Percentiles rank a stretch among this genome's conserved stretches.
Conservation (phyloP, 2,797 vertebrate genomes). For the Gallinago nigripennis region DNA sequence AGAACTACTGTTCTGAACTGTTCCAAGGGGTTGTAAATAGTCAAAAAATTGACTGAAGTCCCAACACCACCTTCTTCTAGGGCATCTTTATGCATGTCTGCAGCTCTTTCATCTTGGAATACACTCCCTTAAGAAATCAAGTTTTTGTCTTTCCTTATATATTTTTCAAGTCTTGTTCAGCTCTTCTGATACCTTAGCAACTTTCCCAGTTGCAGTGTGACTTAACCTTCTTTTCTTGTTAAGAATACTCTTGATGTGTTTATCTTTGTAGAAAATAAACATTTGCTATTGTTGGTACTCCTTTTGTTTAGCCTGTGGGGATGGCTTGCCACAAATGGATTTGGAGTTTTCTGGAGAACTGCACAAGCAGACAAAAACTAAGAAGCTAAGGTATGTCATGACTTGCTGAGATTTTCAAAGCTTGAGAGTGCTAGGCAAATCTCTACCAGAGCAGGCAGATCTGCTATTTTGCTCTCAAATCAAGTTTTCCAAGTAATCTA, state of each 20-base stretch:
- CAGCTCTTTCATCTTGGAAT: not conserved
- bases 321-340: not conserved
- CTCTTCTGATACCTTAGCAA: not conserved
- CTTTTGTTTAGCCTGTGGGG: not conserved
- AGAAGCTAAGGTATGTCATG: constrained; percentile 82
- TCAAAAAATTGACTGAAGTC: not conserved
- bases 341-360: constrained; percentile 68
- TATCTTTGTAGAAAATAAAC: not conserved
- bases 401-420: not conserved
- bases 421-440: not conserved
- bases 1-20: not conserved
- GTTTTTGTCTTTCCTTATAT: not conserved
- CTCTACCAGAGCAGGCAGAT: not conserved
- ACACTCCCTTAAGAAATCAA: not conserved
- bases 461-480: not conserved
- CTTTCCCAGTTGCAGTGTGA: not conserved
- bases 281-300: not conserved
- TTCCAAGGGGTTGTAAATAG: not conserved
- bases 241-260: not conserved
- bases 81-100: not conserved
- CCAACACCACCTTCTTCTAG: not conserved
- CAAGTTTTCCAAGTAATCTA: not conserved
- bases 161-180: not conserved
- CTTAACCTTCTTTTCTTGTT: not conserved
- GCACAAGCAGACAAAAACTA: constrained; percentile 60